Percentiles rank a stretch among this genome's conserved stretches.
phyloP scores from a whole-genome alignment of 2,888 invertebrate species.

The Drosophila longiperda region DNA sequence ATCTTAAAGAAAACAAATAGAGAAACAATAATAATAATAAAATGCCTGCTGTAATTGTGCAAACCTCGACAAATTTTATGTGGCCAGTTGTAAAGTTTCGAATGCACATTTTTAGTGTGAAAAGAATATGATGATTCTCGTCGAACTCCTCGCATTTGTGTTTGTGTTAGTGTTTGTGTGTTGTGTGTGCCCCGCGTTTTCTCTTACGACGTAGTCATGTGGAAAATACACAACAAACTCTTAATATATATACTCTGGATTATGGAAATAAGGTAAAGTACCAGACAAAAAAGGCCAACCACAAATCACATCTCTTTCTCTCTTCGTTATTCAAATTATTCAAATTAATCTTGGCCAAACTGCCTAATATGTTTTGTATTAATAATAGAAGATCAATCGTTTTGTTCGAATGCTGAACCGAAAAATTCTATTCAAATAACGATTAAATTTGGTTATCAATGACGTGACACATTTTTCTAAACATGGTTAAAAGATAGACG shows the following conservation, averaged over 20 bases:
- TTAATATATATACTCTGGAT: slow-evolving; percentile 85
- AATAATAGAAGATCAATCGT: slow-evolving; percentile 12
- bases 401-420: slow-evolving; percentile 23
- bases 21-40: slow-evolving; percentile 22
- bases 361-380: not conserved
- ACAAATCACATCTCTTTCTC: not conserved
- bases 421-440: not conserved
- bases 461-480: slow-evolving; percentile 4
- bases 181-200: slow-evolving; percentile 46
- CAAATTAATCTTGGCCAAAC: slow-evolving; percentile 10
- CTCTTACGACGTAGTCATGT: slow-evolving; percentile 78
- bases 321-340: slow-evolving; percentile 16
- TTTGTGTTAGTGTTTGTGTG: slow-evolving; percentile 28
- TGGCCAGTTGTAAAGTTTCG: slow-evolving; percentile 48
- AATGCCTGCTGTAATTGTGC: slow-evolving; percentile 53
- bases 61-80: slow-evolving; percentile 58
- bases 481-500: not conserved
- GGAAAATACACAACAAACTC: slow-evolving; percentile 84
- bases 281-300: slow-evolving; percentile 5
- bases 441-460: slow-evolving; percentile 6
- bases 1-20: slow-evolving; percentile 15
- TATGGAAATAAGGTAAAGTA: slow-evolving; percentile 85
- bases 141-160: slow-evolving; percentile 27
- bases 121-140: slow-evolving; percentile 69
- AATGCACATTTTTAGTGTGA: slow-evolving; percentile 59